Conservation (phyloP, 37 sponge, comb jelly and placozoan species). For the Hormiphora californensis region DNA sequence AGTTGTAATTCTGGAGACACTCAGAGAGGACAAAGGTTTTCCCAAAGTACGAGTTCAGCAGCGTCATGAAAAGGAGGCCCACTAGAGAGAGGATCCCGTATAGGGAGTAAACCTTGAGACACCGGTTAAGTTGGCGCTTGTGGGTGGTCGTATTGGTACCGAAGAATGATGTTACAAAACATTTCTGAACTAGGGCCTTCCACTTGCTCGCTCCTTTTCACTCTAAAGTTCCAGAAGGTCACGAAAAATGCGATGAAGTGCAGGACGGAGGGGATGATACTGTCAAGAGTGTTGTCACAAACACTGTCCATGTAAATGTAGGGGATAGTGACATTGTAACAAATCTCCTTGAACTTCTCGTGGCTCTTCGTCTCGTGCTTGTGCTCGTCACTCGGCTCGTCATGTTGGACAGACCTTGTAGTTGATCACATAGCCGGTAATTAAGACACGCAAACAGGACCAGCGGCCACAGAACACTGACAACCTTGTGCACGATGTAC, state of each 20-base stretch:
- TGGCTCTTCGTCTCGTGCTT: neutral
- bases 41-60: conserved; percentile 31
- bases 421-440: conserved; percentile 38
- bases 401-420: conserved; percentile 12
- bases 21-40: conserved; percentile 15
- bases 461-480: conserved; percentile 27
- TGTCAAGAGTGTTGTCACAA: conserved; percentile 28
- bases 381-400: conserved; percentile 7
- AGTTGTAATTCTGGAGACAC: neutral
- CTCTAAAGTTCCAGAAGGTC: conserved; percentile 43
- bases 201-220: conserved; percentile 40
- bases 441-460: neutral
- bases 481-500: neutral
- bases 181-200: conserved; percentile 38
- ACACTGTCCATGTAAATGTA: conserved; percentile 52
- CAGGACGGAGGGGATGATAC: neutral
- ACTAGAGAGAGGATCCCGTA: conserved; percentile 20
- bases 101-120: conserved; percentile 4
- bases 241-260: conserved; percentile 30
- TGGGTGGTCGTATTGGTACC: neutral
- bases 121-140: neutral
- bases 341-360: neutral
- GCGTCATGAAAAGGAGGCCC: conserved; percentile 33
- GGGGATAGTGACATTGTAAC: conserved; percentile 4
- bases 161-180: conserved; percentile 31